Base-by-base conservation (phyloP, 2,888 invertebrate species). In the Lacanobia oleracea region DNA sequence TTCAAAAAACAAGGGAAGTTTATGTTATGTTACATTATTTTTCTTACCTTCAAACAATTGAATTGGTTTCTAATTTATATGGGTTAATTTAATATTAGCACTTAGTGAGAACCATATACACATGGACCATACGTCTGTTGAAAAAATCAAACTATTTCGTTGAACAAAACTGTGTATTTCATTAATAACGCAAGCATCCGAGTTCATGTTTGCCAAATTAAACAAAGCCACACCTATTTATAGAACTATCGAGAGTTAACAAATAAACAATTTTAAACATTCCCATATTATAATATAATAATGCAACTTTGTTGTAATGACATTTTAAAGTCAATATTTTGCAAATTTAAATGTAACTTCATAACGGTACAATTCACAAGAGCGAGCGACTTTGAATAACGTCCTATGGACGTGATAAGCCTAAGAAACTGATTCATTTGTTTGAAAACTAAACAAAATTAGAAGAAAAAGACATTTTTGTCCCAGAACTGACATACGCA, bases 261-360 rank as follows among this genome's bases (percentile, higher is more conserved):
- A 79, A 75, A 67, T 53, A 67, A 64, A 67, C 45, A 72, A 16
- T 65, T 43, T 73, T 57, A 67, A 69, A 67, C n/a, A 70, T 64
- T 57, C 40, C n/a, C 64, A 67, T 62, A 53, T 43, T 70, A 53
- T 54, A 43, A 67, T 62, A 53, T 43, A 67, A 53, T 54, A 43
- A 67, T 65, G 43, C 81, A 64, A 37, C 33, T 50, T 56, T 69
- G 65, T 43, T 71, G 77, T 84, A 68, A 71, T 84, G 81, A 84
- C 81, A 86, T 83, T 79, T 80, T 78, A 75, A 83, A 77, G 81
- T 83, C 81, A 86, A 87, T 87, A 81, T 85, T 85, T 88, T 79
- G 83, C 74, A 67, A 76, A 75, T 81, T n/a, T 54, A 70, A 69
- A 64, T 76, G 67, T 60, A 66, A 56, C 63, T 60, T 63, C 59